Evolutionary conservation across 2,113 vertebrate species (phyloP).

Genomic region (Axis porcinus): DNA sequence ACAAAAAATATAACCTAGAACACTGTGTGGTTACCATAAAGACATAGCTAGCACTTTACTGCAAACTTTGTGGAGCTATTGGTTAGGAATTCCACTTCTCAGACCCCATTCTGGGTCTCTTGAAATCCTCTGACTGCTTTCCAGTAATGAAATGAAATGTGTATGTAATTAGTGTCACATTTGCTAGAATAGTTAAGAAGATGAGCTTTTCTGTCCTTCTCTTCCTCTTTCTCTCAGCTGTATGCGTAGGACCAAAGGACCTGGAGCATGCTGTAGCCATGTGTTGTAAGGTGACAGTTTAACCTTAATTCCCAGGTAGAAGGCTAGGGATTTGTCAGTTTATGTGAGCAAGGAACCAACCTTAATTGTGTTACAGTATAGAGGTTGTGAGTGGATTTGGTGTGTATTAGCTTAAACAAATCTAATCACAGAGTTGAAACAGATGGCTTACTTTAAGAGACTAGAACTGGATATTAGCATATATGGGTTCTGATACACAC

Average conservation of each 20-base stretch:
- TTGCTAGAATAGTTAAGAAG: neutral
- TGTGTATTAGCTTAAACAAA: neutral
- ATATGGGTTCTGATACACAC: neutral
- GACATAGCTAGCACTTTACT: neutral
- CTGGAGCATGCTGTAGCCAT: neutral
- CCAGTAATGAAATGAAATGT: neutral
- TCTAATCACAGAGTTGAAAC: neutral
- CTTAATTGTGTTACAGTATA: neutral
- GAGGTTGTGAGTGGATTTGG: neutral
- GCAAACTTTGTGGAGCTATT: neutral
- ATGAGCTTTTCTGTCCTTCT: neutral
- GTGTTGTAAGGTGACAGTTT: neutral
- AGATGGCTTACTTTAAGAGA: neutral
- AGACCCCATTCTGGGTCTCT: accelerated
- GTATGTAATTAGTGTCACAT: neutral
- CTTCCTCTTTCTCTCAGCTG: neutral
- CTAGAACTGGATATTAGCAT: neutral
- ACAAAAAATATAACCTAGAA: neutral
- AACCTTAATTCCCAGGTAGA: neutral
- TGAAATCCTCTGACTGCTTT: neutral
- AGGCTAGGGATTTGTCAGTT: neutral
- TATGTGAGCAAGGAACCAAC: neutral
- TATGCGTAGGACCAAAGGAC: neutral
- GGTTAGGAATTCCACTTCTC: neutral
- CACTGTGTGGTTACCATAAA: neutral